A percentile compares a stretch with the other conserved stretches of the same genome.
phyloP scores from a whole-genome alignment of 1,140 invertebrate species.

The Drosophila mauritiana region DNA sequence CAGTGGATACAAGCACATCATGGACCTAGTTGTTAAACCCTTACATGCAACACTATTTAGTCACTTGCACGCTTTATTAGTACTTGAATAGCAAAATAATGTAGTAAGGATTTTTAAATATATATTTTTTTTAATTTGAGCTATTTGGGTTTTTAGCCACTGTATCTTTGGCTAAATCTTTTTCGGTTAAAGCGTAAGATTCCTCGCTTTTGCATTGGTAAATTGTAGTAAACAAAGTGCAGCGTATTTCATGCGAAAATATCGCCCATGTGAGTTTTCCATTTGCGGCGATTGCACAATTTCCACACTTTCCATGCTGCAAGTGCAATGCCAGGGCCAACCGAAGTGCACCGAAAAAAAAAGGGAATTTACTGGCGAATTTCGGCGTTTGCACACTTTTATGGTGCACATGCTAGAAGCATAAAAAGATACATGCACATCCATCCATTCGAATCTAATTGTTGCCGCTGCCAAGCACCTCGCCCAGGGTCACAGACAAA shows the following conservation, averaged over 20 bases:
- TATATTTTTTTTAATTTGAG: no score
- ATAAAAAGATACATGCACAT: slow-evolving; percentile 54
- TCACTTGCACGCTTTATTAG: no score
- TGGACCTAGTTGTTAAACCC: neutral
- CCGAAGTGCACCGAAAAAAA: slow-evolving; percentile 20
- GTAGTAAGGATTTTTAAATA: no score
- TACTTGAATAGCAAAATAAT: no score
- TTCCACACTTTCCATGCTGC: slow-evolving; percentile 40
- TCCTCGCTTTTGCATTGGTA: slow-evolving; percentile 16
- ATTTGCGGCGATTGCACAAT: slow-evolving; percentile 16
- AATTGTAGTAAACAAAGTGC: slow-evolving; percentile 55
- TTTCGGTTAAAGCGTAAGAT: neutral
- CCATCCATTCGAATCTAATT: slow-evolving; percentile 42
- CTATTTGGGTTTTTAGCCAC: neutral
- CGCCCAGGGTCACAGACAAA: slow-evolving; percentile 67
- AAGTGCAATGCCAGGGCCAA: slow-evolving; percentile 74
- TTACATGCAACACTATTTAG: no score
- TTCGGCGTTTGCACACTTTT: slow-evolving; percentile 28
- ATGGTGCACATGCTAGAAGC: slow-evolving; percentile 73
- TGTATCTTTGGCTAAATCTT: slow-evolving; percentile 15
- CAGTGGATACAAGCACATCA: slow-evolving; percentile 3
- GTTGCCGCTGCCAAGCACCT: slow-evolving; percentile 71
- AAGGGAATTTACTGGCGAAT: slow-evolving; percentile 64
- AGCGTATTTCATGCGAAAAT: slow-evolving; percentile 45
- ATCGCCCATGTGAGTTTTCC: slow-evolving; percentile 38